A percentile compares a stretch with the other conserved stretches of the same genome.
These are phyloP conservation scores for Mellivora capensis DNA, from an alignment of 2,113 vertebrate genomes.

Conservation along the genomic window DNA sequence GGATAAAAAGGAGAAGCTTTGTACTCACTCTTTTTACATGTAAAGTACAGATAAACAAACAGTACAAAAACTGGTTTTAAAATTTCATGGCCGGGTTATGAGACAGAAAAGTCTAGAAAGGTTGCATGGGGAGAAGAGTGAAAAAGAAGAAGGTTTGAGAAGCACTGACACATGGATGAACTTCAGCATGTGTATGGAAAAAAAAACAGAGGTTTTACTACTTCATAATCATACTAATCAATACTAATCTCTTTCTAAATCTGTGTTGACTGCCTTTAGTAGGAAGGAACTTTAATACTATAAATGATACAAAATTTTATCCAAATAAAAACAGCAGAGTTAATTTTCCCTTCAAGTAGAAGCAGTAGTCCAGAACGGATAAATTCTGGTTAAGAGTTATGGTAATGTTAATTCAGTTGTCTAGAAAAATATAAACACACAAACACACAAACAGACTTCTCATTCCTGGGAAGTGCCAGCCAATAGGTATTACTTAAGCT, in stretches of 20 bases:
- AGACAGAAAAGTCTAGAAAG: neutral
- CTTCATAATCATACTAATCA: neutral
- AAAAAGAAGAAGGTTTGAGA: neutral
- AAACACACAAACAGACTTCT: neutral
- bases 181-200: neutral
- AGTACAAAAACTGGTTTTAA: neutral
- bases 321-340: neutral
- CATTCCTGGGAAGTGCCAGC: neutral
- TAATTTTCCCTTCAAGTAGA: neutral
- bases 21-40: neutral
- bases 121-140: neutral
- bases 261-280: neutral
- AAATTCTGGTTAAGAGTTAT: neutral
- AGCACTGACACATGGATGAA: neutral
- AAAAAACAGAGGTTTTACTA: neutral
- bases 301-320: neutral
- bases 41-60: neutral
- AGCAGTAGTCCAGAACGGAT: neutral
- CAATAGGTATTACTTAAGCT: neutral
- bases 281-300: neutral
- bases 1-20: neutral
- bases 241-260: neutral
- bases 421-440: neutral
- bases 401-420: neutral
- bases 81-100: neutral